phyloP scores from a whole-genome alignment of 2,113 vertebrate genomes.

The Perccottus glenii region DNA sequence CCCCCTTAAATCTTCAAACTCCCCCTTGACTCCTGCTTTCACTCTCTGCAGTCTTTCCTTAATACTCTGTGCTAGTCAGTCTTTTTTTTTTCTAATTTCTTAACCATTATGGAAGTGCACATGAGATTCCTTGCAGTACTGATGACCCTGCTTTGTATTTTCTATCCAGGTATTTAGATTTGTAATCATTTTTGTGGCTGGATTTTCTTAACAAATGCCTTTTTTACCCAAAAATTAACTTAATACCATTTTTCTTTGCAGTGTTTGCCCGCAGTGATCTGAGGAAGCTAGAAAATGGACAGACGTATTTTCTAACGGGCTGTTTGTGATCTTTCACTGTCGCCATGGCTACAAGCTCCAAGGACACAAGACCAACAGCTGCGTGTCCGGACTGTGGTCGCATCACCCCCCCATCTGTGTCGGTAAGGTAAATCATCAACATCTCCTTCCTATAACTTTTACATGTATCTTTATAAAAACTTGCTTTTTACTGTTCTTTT shows the following conservation, averaged over 20 bases:
- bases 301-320: slow-evolving; percentile 73
- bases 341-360: slow-evolving; percentile 70
- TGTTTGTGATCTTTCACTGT: slow-evolving; percentile 74
- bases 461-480: no score
- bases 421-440: slow-evolving; percentile 45
- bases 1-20: slow-evolving; percentile 3
- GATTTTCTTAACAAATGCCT: not conserved
- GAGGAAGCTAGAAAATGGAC: slow-evolving; percentile 70
- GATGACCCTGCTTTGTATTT: slow-evolving; percentile 37
- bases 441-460: not conserved
- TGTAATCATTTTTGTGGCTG: not conserved
- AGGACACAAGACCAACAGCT: slow-evolving; percentile 75
- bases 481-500: no score
- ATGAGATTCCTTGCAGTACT: slow-evolving; percentile 31
- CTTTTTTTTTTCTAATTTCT: slow-evolving; percentile 2
- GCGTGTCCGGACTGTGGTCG: slow-evolving; percentile 73
- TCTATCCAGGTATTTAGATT: slow-evolving; percentile 47
- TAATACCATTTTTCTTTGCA: slow-evolving; percentile 17
- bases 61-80: not conserved
- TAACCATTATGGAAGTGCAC: slow-evolving; percentile 1
- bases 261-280: slow-evolving; percentile 55
- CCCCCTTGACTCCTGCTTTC: slow-evolving; percentile 11
- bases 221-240: not conserved
- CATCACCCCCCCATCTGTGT: slow-evolving; percentile 70
- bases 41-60: slow-evolving; percentile 1